A percentile compares a stretch with the other conserved stretches of the same genome.
Conservation (phyloP, 2,888 invertebrate genomes). For the Erpobdella octoculata region DNA sequence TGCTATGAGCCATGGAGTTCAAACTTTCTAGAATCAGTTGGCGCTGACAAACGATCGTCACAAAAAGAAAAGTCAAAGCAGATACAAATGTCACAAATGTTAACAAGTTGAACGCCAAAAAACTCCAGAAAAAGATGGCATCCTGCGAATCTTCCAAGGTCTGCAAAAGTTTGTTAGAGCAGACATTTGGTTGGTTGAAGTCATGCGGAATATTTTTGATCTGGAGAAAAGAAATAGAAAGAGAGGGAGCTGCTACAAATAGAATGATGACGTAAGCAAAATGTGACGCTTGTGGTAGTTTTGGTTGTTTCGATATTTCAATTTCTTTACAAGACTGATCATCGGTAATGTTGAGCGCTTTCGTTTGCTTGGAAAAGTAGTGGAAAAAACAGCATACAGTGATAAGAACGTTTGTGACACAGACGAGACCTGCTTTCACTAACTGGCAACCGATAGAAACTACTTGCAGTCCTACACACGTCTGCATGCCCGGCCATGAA, state of each 20-base stretch:
- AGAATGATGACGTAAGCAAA: neutral
- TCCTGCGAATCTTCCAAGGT: neutral
- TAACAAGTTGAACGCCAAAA: neutral
- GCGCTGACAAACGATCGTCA: neutral
- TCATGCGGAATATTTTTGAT: neutral
- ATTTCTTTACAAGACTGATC: too few species aligned
- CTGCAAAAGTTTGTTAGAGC: neutral
- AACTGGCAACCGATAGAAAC: neutral
- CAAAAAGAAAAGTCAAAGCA: neutral
- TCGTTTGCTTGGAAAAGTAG: too few species aligned
- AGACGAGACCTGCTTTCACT: neutral
- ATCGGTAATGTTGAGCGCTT: too few species aligned
- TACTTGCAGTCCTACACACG: neutral
- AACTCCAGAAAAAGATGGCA: neutral
- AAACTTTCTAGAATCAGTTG: neutral
- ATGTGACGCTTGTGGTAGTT: too few species aligned
- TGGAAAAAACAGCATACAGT: neutral
- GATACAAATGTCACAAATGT: neutral
- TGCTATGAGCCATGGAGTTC: neutral
- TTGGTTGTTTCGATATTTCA: too few species aligned
- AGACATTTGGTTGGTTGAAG: neutral
- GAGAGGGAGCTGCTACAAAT: neutral
- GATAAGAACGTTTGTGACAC: neutral
- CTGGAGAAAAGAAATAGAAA: neutral
- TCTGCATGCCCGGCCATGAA: neutral